Conservation (phyloP, 2,113 vertebrate genomes). For the Pseudopipra pipra region DNA sequence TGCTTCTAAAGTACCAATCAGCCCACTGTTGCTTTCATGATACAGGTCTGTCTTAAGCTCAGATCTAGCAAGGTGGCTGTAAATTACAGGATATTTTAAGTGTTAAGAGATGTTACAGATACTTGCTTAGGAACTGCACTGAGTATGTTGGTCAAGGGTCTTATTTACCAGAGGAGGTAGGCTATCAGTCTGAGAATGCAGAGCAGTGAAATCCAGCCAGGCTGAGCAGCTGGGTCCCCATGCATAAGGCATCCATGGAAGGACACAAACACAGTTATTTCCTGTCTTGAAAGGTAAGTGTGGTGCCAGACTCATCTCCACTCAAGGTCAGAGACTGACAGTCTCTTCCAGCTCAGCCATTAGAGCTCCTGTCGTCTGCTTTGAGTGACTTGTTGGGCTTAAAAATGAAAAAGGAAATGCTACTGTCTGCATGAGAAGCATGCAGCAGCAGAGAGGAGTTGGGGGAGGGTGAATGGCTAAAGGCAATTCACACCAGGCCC, state of each 20-base stretch:
- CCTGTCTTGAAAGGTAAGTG: slow-evolving; percentile 38
- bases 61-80: not conserved
- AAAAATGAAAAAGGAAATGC: not conserved
- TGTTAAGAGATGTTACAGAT: not conserved
- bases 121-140: not conserved
- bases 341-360: not conserved
- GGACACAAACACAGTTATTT: not conserved
- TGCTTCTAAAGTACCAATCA: not conserved
- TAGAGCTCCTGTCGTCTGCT: not conserved
- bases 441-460: not conserved
- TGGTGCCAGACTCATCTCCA: not conserved
- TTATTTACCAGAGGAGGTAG: not conserved
- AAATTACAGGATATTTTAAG: not conserved
- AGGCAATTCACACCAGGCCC: not conserved
- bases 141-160: not conserved
- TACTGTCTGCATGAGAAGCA: not conserved
- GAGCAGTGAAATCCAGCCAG: not conserved
- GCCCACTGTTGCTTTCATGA: not conserved
- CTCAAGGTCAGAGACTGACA: slow-evolving; percentile 16
- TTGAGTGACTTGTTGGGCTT: not conserved
- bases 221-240: not conserved
- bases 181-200: not conserved
- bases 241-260: not conserved
- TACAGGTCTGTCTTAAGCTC: not conserved
- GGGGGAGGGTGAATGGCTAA: not conserved